Base-by-base conservation (phyloP, 1,140 invertebrate genomes). In the Alviniconcha marisindica region DNA sequence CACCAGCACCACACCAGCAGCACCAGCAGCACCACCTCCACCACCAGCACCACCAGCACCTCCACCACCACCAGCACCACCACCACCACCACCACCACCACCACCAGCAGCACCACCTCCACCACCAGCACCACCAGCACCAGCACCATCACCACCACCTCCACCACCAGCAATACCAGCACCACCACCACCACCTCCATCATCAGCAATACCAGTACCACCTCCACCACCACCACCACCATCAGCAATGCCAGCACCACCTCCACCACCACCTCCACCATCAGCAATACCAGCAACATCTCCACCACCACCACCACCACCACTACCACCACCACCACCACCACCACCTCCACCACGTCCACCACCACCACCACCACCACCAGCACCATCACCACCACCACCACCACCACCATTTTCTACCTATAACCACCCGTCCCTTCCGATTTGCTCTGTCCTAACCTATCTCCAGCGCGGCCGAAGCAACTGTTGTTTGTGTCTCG, bases 351-450 rank as follows among this genome's bases (percentile, higher is more conserved):
- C 54, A 56, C 54, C 54, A 56, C 54, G 15, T 15, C n/a, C 54
- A n/a, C n/a, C 54, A 56, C n/a, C 54, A n/a, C n/a, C 54, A 56
- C n/a, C 54, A 56, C n/a, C 54, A 56, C n/a, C 54, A 56, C n/a
- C 54, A 56, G 15, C 54, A 56, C n/a, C 54, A 56, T 56, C 54
- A 56, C n/a, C 54, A 56, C n/a, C 54, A 56, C n/a, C 54, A 56
- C n/a, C 54, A 56, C n/a, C 54, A 56, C n/a, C 54, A 56, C n/a
- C 54, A 56, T 56, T n/a, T 15, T 56, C 54, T 15, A 15, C 54
- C 15, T 56, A 15, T 15, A 15, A 56, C 54, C 54, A 56, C n/a
- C 54, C 15, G 15, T n/a, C 15, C 54, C 54, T 15, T 56, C 54
- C 54, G n/a, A 15, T n/a, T n/a, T 15, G 15, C 54, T 15, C n/a